A percentile compares a stretch with the other conserved stretches of the same genome.
Conservation (phyloP, 2,113 vertebrate genomes). For the Atractosteus spatula region DNA sequence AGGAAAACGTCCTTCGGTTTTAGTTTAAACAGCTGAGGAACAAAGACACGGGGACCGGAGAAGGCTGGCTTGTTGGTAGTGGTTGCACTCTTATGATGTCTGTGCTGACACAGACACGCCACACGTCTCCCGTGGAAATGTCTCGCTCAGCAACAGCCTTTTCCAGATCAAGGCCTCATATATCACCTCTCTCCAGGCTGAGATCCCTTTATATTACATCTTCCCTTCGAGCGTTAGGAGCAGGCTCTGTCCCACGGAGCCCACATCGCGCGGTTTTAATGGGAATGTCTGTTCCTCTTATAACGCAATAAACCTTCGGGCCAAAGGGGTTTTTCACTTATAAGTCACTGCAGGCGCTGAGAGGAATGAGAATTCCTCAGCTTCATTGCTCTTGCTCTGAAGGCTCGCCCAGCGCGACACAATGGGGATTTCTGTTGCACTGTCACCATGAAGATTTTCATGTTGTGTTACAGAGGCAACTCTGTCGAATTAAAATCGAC, state of each 20-base stretch:
- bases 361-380: constrained; percentile 51
- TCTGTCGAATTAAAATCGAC: constrained; percentile 31
- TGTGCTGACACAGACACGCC: no score
- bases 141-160: constrained; percentile 46
- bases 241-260: constrained; percentile 43
- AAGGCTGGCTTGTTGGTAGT: no score
- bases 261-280: constrained; percentile 53
- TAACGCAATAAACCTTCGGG: constrained; percentile 62
- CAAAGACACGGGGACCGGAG: no score
- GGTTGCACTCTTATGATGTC: no score
- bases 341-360: constrained; percentile 52
- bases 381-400: constrained; percentile 63
- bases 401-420: constrained; percentile 58
- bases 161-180: constrained; percentile 50
- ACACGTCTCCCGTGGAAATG: no score
- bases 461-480: constrained; percentile 15
- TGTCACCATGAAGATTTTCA: constrained; percentile 23
- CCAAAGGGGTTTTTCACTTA: constrained; percentile 56
- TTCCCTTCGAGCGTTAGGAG: neutral
- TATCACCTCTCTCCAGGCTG: constrained; percentile 47
- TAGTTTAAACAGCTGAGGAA: no score
- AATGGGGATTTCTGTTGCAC: constrained; percentile 47
- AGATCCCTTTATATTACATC: constrained; percentile 48
- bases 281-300: constrained; percentile 50
- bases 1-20: no score